phyloP scores from a whole-genome alignment of 2,113 vertebrate species.

The Bubo bubo region DNA sequence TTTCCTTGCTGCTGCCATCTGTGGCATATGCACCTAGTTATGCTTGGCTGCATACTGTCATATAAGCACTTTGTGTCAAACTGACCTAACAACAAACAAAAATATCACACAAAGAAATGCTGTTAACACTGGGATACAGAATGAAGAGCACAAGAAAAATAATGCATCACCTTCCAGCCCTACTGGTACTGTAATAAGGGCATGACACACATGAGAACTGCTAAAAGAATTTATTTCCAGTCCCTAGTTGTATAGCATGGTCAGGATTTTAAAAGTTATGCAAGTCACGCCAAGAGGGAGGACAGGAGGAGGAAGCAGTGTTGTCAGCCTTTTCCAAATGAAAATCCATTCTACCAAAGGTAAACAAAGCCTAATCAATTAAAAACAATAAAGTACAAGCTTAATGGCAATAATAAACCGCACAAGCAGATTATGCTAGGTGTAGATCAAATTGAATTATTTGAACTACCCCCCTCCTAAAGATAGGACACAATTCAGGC shows the following conservation, averaged over 20 bases:
- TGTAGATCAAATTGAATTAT: not conserved
- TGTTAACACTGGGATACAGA: not conserved
- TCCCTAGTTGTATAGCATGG: not conserved
- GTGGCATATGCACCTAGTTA: slow-evolving; percentile 1
- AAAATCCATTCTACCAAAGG: not conserved
- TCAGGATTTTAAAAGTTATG: not conserved
- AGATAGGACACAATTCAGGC: not conserved
- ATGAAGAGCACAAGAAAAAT: slow-evolving; percentile 18
- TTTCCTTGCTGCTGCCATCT: slow-evolving; percentile 24
- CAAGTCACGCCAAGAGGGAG: not conserved
- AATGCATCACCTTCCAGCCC: not conserved
- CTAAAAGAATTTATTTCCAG: not conserved
- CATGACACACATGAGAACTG: not conserved
- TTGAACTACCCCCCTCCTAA: not conserved
- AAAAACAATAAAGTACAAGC: not conserved
- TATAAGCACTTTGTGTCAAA: slow-evolving; percentile 24
- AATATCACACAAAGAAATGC: not conserved
- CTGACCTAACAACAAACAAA: slow-evolving; percentile 44
- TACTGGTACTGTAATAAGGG: not conserved
- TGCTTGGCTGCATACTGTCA: slow-evolving; percentile 13
- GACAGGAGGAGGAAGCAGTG: not conserved
- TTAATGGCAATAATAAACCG: not conserved
- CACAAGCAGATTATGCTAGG: not conserved
- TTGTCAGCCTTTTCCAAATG: not conserved
- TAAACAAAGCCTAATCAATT: not conserved